phyloP scores from a whole-genome alignment of 2,888 invertebrate species.

The Zootermopsis nevadensis region DNA sequence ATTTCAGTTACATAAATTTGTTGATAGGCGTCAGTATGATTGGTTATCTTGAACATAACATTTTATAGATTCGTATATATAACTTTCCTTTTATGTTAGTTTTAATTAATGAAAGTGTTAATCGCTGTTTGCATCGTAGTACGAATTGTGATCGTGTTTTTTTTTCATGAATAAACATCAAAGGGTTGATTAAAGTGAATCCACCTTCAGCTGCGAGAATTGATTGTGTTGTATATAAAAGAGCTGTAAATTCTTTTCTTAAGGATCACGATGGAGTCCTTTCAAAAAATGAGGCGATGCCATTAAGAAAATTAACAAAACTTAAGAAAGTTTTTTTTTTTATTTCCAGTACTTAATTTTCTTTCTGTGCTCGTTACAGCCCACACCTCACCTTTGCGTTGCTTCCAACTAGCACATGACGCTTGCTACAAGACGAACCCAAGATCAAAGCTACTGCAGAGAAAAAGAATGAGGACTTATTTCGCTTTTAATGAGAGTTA shows the following conservation, averaged over 20 bases:
- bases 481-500: slow-evolving; percentile 25
- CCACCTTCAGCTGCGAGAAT: not conserved
- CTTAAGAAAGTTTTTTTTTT: not conserved
- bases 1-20: too few species aligned
- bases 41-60: not conserved
- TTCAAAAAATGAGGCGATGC: not conserved
- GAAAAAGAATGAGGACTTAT: not conserved
- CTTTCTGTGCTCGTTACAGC: not conserved
- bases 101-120: not conserved
- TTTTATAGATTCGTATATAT: not conserved
- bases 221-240: not conserved
- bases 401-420: not conserved
- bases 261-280: not conserved
- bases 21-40: not conserved
- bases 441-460: not conserved
- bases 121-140: not conserved
- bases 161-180: not conserved
- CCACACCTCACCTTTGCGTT: not conserved
- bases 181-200: not conserved
- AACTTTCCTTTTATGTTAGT: not conserved
- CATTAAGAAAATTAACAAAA: not conserved
- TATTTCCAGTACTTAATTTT: not conserved
- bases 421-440: not conserved
- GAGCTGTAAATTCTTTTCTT: not conserved
- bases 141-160: not conserved